These are phyloP conservation scores for Labeo rohita DNA, from an alignment of 2,113 vertebrate species.

Conservation along the genomic window DNA sequence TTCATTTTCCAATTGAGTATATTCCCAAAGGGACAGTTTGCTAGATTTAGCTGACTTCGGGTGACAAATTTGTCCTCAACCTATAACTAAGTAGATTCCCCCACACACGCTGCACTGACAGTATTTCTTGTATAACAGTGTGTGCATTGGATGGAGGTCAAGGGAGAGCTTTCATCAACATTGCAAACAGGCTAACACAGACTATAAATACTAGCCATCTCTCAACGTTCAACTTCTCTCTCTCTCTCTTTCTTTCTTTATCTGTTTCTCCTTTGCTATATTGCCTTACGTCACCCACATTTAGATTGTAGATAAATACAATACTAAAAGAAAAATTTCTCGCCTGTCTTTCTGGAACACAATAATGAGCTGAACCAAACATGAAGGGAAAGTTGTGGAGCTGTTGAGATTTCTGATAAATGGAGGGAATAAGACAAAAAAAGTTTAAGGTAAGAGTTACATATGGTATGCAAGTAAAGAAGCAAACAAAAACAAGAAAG, in stretches of 20 bases:
- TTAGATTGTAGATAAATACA: background rate
- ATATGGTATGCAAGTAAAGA: background rate
- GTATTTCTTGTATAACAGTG: constrained; percentile 34
- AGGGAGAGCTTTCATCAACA: constrained; percentile 69
- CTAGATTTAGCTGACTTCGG: background rate
- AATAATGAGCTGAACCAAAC: background rate
- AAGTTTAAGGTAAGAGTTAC: background rate
- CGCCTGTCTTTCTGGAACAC: background rate
- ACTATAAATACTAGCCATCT: constrained; percentile 70
- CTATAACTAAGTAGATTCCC: constrained; percentile 28
- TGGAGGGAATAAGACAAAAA: background rate
- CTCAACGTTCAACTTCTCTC: constrained; percentile 51
- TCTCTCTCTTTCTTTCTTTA: constrained; percentile 13
- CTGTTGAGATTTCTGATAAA: background rate
- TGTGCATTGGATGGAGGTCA: constrained; percentile 57
- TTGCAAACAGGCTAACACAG: constrained; percentile 59
- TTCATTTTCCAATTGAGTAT: background rate
- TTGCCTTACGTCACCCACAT: constrained; percentile 19
- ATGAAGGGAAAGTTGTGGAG: background rate
- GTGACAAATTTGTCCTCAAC: background rate
- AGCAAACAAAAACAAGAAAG: background rate
- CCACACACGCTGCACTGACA: constrained; percentile 22
- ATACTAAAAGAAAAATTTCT: background rate
- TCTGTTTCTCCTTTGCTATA: constrained; percentile 37
- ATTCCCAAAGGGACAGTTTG: background rate